These are phyloP conservation scores for Danio kyathit DNA, from an alignment of 2,797 vertebrate species.

Conservation along the genomic window DNA sequence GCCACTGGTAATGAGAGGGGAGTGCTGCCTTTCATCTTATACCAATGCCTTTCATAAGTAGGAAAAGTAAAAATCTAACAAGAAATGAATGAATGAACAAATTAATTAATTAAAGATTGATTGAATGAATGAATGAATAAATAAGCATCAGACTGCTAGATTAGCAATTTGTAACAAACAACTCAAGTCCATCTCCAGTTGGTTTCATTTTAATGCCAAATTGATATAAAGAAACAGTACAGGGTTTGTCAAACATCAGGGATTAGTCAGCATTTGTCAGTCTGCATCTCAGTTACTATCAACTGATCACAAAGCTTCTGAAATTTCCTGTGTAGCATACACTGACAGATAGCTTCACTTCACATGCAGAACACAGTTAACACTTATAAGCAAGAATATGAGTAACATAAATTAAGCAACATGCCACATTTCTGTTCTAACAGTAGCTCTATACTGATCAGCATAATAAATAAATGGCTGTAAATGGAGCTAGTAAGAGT, in stretches of 20 bases:
- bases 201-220: not conserved
- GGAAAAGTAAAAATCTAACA: not conserved
- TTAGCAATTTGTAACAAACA: not conserved
- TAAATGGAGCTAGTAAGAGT: slow-evolving; percentile 39
- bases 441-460: slow-evolving; percentile 59
- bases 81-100: not conserved
- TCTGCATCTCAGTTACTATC: not conserved
- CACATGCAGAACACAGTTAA: slow-evolving; percentile 69
- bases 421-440: slow-evolving; percentile 49
- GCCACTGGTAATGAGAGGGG: not conserved
- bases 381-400: slow-evolving; percentile 60
- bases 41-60: not conserved
- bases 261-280: not conserved
- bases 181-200: not conserved
- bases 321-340: not conserved
- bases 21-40: not conserved
- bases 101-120: too few species aligned
- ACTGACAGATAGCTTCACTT: slow-evolving; percentile 66
- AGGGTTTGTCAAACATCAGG: not conserved
- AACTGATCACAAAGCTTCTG: slow-evolving; percentile 32
- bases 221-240: not conserved
- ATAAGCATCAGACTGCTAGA: not conserved
- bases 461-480: slow-evolving; percentile 42
- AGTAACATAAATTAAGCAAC: slow-evolving; percentile 27
- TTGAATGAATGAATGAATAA: not conserved